Evolutionary conservation across 1,140 invertebrate genomes (phyloP).

Genomic region (Phymorhynchus buccinoides): DNA sequence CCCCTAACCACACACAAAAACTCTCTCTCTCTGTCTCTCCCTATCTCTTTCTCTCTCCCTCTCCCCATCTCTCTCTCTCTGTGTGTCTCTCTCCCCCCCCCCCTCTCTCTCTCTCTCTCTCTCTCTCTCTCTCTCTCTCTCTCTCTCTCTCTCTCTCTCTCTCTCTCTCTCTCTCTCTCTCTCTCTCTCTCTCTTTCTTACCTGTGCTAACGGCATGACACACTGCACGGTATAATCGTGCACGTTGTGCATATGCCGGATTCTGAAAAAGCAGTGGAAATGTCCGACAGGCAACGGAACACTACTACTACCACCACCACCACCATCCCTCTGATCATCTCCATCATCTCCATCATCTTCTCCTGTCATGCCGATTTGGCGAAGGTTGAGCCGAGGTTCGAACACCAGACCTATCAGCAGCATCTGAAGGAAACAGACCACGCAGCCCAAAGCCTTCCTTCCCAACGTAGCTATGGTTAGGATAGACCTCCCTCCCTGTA

Average conservation of each 20-base stretch:
- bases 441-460: neutral
- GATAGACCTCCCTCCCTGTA: no score
- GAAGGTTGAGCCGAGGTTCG: neutral
- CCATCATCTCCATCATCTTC: neutral
- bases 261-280: neutral
- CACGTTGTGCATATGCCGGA: neutral
- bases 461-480: neutral
- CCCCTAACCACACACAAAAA: no score
- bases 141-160: no score
- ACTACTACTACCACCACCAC: neutral
- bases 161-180: no score
- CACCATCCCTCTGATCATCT: neutral
- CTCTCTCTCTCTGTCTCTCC: no score
- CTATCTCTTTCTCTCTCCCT: no score
- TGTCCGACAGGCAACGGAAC: neutral
- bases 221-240: neutral
- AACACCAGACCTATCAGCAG: slow-evolving; percentile 1
- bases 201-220: neutral
- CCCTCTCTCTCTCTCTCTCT: no score
- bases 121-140: no score
- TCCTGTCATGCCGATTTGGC: neutral
- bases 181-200: neutral
- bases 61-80: no score
- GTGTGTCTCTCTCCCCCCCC: no score
- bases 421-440: slow-evolving; percentile 8